These are phyloP conservation scores for Margaritifera margaritifera DNA, from an alignment of 2,888 invertebrate species.

Conservation along the genomic window DNA sequence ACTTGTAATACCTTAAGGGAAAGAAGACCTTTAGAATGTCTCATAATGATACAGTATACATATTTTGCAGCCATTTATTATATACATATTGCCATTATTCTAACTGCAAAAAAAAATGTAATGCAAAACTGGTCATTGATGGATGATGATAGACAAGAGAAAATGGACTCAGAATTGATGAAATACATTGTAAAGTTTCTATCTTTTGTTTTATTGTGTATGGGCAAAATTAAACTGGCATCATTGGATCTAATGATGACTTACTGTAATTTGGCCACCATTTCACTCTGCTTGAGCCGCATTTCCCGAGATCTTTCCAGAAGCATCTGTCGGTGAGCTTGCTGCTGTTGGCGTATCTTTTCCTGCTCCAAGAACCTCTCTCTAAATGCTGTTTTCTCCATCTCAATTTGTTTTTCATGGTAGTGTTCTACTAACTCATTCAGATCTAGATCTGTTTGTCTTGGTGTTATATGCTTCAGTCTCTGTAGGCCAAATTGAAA, in stretches of 20 bases:
- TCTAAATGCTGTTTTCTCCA: conserved; percentile 69
- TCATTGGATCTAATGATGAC: conserved; percentile 20
- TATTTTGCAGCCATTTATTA: no score
- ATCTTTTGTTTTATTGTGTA: no score
- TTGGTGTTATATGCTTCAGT: conserved; percentile 70
- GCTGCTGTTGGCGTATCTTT: conserved; percentile 53
- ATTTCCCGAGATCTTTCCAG: conserved; percentile 62
- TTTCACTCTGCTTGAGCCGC: conserved; percentile 67
- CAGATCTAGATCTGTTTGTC: conserved; percentile 70
- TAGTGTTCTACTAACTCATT: conserved; percentile 64
- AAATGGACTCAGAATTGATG: no score
- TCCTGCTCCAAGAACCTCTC: conserved; percentile 68
- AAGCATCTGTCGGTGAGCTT: conserved; percentile 61
- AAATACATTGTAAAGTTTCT: no score
- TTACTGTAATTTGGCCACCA: conserved; percentile 72
- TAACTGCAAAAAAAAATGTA: no score
- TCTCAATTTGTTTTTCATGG: conserved; percentile 69
- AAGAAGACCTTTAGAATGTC: no score
- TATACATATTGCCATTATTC: no score
- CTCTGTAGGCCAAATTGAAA: conserved; percentile 49
- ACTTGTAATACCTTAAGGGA: no score
- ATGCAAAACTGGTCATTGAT: no score
- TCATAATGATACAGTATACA: no score
- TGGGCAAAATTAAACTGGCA: no score
- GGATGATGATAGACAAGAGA: no score